Conservation (phyloP, 1,140 invertebrate species). For the Ericerus pela region DNA sequence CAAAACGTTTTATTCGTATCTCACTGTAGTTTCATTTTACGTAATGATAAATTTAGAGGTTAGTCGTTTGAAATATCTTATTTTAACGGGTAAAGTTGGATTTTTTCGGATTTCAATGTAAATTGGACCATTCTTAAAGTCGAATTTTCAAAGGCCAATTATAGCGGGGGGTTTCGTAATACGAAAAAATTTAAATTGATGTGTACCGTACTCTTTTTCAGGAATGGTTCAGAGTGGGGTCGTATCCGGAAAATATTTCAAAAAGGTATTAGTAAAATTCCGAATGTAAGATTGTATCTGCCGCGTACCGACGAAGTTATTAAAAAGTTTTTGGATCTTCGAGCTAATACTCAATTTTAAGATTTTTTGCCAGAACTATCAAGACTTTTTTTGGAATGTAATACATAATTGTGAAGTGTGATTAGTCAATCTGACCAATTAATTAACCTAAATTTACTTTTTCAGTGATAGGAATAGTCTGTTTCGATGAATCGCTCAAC, state of each 20-base stretch:
- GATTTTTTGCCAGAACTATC: conserved; percentile 57
- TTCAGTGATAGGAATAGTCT: conserved; percentile 51
- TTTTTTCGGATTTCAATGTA: too few species aligned
- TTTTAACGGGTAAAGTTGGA: too few species aligned
- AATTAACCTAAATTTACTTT: conserved; percentile 24
- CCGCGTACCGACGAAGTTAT: conserved; percentile 43
- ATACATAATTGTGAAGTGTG: conserved; percentile 18
- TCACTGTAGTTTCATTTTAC: neutral
- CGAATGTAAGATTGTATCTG: conserved; percentile 50
- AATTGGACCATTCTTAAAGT: too few species aligned
- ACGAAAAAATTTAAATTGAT: too few species aligned
- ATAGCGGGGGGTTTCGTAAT: too few species aligned
- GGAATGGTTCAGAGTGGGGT: conserved; percentile 74
- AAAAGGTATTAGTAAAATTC: conserved; percentile 55
- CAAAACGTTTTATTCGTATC: neutral
- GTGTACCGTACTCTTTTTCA: conserved; percentile 32
- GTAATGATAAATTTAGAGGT: neutral
- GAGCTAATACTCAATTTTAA: conserved; percentile 21
- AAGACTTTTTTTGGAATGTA: conserved; percentile 63
- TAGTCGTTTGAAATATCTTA: too few species aligned
- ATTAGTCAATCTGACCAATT: neutral
- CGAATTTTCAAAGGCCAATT: too few species aligned
- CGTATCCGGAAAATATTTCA: conserved; percentile 60
- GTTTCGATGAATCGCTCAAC: conserved; percentile 47
- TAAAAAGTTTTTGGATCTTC: conserved; percentile 42